Evolutionary conservation across 2,113 vertebrate genomes (phyloP), one percentile per base, ranked within the genome.

Genomic region (Neopipo cinnamomea): DNA sequence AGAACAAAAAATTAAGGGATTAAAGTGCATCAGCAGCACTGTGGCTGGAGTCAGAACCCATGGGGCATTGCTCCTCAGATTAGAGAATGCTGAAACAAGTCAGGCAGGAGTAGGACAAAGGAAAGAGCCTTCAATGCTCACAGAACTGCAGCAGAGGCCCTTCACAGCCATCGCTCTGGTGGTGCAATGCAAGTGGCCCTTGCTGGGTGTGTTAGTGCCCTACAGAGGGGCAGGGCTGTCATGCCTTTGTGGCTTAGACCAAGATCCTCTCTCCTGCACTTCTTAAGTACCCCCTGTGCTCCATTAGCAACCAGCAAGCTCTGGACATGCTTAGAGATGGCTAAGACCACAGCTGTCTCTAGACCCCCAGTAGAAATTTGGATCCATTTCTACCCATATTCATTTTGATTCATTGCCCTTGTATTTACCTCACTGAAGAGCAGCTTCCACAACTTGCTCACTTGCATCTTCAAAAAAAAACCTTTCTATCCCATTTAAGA

Each of bases 81-180:
- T 35, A 80, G 10, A 91, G 30, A 27, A 11, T 4, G 4, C 46
- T 71, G 33, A 39, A 76, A 76, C 25, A 76, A 71, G 41, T 18
- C 39, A 42, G 8, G 3, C 49, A 63, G 39, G 24, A 91, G 9
- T 6, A 39, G 21, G 8, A 77, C 23, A 25, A 77, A 81, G 18
- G 17, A 42, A 85, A 72, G 10, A 72, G 19, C 49, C 28, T 41
- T 18, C n/a, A 77, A 3, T 0, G 0, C 10, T 11, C 41, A n/a
- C 1, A 1, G 4, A 80, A 67, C 39, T 47, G 39, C 52, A 70
- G 11, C 61, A 30, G 13, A 66, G 37, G 13, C n/a, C 15, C 31
- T 68, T n/a, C 49, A 23, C 22, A 37, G 73, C 21, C 53, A 52
- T 6, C 11, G n/a, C 20, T 52, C 72, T 35, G 31, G 42, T 30